phyloP scores from a whole-genome alignment of 2,113 vertebrate species.

The Amblyornis subalaris region DNA sequence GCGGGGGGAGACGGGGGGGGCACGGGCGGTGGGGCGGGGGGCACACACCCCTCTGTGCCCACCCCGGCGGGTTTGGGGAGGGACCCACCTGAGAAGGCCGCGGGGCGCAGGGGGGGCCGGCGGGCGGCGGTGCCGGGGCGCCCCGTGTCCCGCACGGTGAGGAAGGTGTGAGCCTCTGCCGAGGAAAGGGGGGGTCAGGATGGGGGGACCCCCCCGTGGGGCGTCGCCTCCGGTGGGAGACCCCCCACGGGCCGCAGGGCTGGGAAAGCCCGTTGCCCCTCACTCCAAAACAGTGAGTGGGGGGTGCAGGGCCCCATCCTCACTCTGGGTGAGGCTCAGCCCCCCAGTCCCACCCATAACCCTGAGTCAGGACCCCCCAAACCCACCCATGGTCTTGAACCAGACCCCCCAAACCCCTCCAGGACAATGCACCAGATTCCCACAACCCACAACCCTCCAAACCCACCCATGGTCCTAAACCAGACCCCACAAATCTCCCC shows the following conservation, averaged over 20 bases:
- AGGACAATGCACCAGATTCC: too few relatives aligned
- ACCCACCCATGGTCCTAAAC: neutral
- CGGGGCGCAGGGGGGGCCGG: neutral
- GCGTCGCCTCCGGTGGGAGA: neutral
- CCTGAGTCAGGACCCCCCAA: too few relatives aligned
- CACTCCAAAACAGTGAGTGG: neutral
- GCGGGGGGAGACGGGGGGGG: fast-evolving
- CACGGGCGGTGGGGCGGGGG: fast-evolving
- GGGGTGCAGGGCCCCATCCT: too few relatives aligned
- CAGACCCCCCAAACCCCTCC: neutral
- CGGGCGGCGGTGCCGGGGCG: neutral
- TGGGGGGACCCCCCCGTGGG: neutral
- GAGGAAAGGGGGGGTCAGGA: neutral
- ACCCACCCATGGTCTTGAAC: neutral
- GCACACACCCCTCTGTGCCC: neutral
- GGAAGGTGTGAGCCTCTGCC: neutral
- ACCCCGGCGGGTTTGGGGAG: fast-evolving
- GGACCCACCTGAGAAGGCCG: neutral
- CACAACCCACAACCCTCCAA: neutral
- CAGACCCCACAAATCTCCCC: neutral
- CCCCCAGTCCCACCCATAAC: neutral
- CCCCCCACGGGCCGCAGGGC: too few relatives aligned
- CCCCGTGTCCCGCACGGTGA: neutral
- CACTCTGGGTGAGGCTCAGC: neutral
- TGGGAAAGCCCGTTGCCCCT: too few relatives aligned